Base-by-base conservation (phyloP, 1,140 invertebrate species). In the Stegodyphus dumicola region DNA sequence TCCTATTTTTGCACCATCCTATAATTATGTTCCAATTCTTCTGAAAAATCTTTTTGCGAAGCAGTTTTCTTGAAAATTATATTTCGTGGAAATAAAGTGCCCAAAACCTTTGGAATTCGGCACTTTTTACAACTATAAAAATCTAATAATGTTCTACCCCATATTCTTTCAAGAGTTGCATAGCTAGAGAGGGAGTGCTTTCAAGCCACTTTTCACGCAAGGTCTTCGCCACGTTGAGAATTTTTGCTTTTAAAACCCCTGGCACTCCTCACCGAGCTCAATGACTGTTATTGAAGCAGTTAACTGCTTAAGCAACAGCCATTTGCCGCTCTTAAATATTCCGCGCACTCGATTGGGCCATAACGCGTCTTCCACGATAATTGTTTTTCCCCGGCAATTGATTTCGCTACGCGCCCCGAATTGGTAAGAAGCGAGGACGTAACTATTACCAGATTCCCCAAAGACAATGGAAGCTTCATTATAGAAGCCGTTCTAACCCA, bases 371-470 rank as follows among this genome's bases (percentile, higher is more conserved):
- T 33, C 33, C 33, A 33, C 54, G 53, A 75, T 75, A 75, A 75
- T 75, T 75, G 73, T 75, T 75, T 33, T 75, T 75, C 53, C 13
- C 33, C 73, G 33, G 18, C 73, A 75, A 75, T 75, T 75, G 73
- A 75, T 75, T 75, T 75, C 73, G 33, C 7, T 15, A 18, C 7
- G 17, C 7, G 60, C 73, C 52, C 73, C n/a, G 52, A 56, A 33
- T 33, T 33, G 33, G 73, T 52, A 75, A 75, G 54, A 75, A 75
- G 53, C 73, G 60, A 75, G 15, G 9, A 13, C 11, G 6, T 54
- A 75, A 60, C 73, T 75, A 75, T 75, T 75, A 75, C 54, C 33
- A 33, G 54, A 75, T 75, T 11, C 33, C 33, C 33, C 73, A 75
- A 56, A 54, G 60, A 75, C 73, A 75, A 75, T 51, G 17, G 73